Conservation (phyloP, 2,797 vertebrate species). For the Hafferia zeledoni region DNA sequence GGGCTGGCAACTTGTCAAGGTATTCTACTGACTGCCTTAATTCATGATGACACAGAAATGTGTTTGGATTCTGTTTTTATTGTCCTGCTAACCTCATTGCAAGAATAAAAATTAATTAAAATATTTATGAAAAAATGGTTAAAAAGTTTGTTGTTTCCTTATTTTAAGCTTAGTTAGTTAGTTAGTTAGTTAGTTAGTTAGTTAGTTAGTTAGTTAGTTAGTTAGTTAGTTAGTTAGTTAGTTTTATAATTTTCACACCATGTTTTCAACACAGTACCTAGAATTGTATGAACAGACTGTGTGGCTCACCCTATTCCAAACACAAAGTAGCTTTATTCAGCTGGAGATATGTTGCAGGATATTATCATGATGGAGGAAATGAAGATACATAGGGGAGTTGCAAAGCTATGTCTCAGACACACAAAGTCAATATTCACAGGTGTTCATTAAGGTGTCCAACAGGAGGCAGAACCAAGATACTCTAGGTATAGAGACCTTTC, state of each 20-base stretch:
- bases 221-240: neutral
- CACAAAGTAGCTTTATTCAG: neutral
- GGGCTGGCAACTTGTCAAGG: slow-evolving; percentile 12
- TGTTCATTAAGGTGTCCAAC: neutral
- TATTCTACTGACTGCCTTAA: slow-evolving; percentile 1
- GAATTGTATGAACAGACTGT: neutral
- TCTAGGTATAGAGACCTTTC: neutral
- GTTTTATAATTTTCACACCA: neutral
- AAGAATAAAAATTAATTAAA: neutral
- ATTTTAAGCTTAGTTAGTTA: neutral
- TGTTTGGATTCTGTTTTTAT: neutral
- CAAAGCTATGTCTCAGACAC: neutral
- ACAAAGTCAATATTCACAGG: neutral
- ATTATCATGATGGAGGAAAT: neutral
- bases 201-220: too few relatives aligned
- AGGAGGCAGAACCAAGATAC: neutral
- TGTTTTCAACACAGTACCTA: neutral
- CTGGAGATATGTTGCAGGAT: neutral
- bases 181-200: too few relatives aligned
- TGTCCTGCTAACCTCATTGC: neutral
- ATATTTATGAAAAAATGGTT: neutral
- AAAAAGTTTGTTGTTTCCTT: neutral
- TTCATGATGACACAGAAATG: neutral
- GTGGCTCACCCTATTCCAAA: neutral
- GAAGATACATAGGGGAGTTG: neutral